These are phyloP conservation scores for Mastomys natalensis DNA, from an alignment of 2,113 vertebrate species.

Conservation along the genomic window DNA sequence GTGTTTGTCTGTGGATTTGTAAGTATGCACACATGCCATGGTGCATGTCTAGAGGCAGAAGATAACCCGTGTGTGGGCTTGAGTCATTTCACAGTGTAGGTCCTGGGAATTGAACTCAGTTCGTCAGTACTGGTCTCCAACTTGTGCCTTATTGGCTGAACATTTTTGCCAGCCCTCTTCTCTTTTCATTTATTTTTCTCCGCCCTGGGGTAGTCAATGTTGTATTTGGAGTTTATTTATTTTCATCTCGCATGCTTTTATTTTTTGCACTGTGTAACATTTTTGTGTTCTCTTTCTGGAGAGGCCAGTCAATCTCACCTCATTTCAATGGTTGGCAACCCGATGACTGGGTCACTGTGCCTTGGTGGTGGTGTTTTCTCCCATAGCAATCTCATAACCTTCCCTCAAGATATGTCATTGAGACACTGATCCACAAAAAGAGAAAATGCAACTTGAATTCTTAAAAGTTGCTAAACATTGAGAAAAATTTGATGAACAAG, in stretches of 20 bases:
- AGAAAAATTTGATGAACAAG: not conserved
- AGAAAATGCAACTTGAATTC: not conserved
- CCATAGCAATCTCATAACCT: not conserved
- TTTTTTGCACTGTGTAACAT: not conserved
- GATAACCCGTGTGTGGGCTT: not conserved
- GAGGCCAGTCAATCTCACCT: not conserved
- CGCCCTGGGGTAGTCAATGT: not conserved
- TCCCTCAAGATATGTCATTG: not conserved
- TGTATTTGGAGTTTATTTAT: slow-evolving; percentile 48
- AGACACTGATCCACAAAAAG: not conserved
- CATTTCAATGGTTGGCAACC: not conserved
- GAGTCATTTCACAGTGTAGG: not conserved
- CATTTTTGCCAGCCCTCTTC: not conserved
- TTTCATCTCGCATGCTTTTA: not conserved
- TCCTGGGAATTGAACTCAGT: not conserved
- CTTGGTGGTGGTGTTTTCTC: not conserved
- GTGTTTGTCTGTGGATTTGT: not conserved
- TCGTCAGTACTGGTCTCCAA: too few species aligned
- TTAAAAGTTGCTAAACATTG: slow-evolving; percentile 20
- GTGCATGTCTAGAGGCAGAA: not conserved
- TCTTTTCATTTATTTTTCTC: not conserved
- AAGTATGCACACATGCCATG: not conserved
- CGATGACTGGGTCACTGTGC: not conserved
- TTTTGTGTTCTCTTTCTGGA: slow-evolving; percentile 38
- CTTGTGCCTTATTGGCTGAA: too few species aligned